phyloP scores from a whole-genome alignment of 2,888 invertebrate genomes.

The Drosophila subsilvestris region DNA sequence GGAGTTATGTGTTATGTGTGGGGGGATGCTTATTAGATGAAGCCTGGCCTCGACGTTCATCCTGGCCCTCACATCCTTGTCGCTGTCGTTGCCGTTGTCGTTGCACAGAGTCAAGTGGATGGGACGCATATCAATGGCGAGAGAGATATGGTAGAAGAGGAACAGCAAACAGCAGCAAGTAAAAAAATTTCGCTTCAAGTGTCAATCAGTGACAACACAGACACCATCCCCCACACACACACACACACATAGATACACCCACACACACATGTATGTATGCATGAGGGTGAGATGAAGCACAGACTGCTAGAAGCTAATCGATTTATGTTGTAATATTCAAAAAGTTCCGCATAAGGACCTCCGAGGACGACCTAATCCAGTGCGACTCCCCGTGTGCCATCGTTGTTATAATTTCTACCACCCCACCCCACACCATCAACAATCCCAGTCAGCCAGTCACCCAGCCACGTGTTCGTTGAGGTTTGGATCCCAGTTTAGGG shows the following conservation, averaged over 20 bases:
- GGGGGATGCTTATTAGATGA: constrained; percentile 43
- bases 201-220: constrained; percentile 73
- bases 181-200: constrained; percentile 75
- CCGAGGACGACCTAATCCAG: constrained; percentile 68
- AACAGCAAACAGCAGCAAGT: constrained; percentile 60
- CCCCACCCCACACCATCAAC: constrained; percentile 2
- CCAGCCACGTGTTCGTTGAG: constrained; percentile 59
- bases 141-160: constrained; percentile 24
- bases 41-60: constrained; percentile 14
- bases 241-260: not conserved
- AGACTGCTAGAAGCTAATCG: constrained; percentile 77
- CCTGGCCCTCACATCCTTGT: constrained; percentile 1
- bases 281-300: constrained; percentile 14
- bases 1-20: constrained; percentile 35
- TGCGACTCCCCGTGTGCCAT: constrained; percentile 66
- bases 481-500: constrained; percentile 45
- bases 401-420: constrained; percentile 61
- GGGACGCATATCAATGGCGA: constrained; percentile 68
- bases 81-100: constrained; percentile 2
- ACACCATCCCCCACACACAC: constrained; percentile 39
- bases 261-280: not conserved
- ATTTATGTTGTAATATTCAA: constrained; percentile 81
- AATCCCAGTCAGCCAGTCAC: not conserved
- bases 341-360: constrained; percentile 75
- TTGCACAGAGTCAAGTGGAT: constrained; percentile 55